phyloP scores from a whole-genome alignment of 2,113 vertebrate genomes.

The Xiphias gladius region DNA sequence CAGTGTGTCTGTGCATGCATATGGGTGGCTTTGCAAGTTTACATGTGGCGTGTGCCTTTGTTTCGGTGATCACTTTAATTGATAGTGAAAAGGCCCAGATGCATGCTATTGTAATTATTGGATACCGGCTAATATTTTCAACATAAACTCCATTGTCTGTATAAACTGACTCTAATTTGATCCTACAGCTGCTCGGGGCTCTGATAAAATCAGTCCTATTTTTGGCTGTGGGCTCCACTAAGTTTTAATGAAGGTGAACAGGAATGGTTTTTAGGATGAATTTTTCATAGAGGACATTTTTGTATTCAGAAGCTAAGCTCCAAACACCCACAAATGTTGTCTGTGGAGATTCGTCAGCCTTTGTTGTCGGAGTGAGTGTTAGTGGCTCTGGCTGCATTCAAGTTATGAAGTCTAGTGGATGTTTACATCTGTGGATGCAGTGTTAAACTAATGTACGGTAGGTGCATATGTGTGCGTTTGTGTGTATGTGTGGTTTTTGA shows the following conservation, averaged over 20 bases:
- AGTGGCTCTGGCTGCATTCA: slow-evolving; percentile 57
- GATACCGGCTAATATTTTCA: slow-evolving; percentile 74
- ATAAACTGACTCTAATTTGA: slow-evolving; percentile 73
- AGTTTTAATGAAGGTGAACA: slow-evolving; percentile 76
- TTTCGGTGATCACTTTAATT: slow-evolving; percentile 78
- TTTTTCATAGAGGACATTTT: slow-evolving; percentile 70
- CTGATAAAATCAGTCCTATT: slow-evolving; percentile 71
- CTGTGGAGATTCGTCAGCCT: slow-evolving; percentile 59
- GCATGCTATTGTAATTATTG: slow-evolving; percentile 64
- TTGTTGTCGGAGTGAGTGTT: slow-evolving; percentile 68
- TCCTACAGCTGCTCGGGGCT: slow-evolving; percentile 66
- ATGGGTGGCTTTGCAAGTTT: slow-evolving; percentile 62
- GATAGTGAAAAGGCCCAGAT: slow-evolving; percentile 78
- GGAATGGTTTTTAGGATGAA: slow-evolving; percentile 67
- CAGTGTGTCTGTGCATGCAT: slow-evolving; percentile 47
- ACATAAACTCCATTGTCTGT: slow-evolving; percentile 69
- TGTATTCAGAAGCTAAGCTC: slow-evolving; percentile 61
- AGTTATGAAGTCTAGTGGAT: slow-evolving; percentile 57
- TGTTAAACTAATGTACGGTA: slow-evolving; percentile 41
- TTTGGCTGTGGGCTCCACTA: slow-evolving; percentile 64
- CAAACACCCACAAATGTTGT: slow-evolving; percentile 67
- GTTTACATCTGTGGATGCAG: slow-evolving; percentile 60
- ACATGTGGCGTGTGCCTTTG: slow-evolving; percentile 61
- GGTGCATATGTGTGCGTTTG: slow-evolving; percentile 36
- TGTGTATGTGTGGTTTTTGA: slow-evolving; percentile 61